Conservation (phyloP, 2,113 vertebrate species). For the Synchiropus splendidus region DNA sequence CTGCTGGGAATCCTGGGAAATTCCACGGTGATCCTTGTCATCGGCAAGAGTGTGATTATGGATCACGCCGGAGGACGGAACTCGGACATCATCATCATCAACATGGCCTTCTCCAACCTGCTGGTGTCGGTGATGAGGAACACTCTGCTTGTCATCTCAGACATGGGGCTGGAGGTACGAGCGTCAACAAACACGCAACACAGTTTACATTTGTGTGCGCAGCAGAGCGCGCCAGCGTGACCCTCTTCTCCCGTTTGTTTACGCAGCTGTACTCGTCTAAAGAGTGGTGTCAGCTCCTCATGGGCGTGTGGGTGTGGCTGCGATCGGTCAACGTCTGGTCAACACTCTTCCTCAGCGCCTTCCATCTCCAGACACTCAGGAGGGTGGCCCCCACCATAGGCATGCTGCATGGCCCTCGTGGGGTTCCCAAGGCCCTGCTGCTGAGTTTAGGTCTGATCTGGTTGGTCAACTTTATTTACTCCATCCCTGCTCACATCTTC, state of each 20-base stretch:
- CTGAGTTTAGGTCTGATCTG: slow-evolving; percentile 51
- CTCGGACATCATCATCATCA: slow-evolving; percentile 69
- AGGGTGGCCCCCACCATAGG: slow-evolving; percentile 36
- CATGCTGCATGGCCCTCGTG: slow-evolving; percentile 5
- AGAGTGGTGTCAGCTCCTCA: slow-evolving; percentile 65
- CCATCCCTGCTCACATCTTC: slow-evolving; percentile 65
- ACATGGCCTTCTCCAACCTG: slow-evolving; percentile 68
- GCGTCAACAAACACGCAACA: no score
- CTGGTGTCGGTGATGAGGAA: slow-evolving; percentile 66
- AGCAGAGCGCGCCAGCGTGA: no score
- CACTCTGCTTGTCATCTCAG: slow-evolving; percentile 55
- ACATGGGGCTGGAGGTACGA: slow-evolving; percentile 58
- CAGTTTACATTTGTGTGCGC: no score
- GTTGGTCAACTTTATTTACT: slow-evolving; percentile 62
- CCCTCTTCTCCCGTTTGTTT: background rate
- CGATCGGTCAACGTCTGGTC: slow-evolving; percentile 72
- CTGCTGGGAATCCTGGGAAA: slow-evolving; percentile 64
- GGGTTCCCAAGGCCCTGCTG: slow-evolving; percentile 27
- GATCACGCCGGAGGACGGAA: slow-evolving; percentile 33
- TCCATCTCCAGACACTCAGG: slow-evolving; percentile 67
- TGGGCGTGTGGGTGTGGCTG: slow-evolving; percentile 72
- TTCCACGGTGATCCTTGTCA: slow-evolving; percentile 49
- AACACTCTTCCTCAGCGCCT: slow-evolving; percentile 66
- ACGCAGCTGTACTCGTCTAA: slow-evolving; percentile 51
- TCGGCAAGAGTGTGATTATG: slow-evolving; percentile 48